Conservation (phyloP, 2,113 vertebrate genomes). For the Eptatretus burgeri region DNA sequence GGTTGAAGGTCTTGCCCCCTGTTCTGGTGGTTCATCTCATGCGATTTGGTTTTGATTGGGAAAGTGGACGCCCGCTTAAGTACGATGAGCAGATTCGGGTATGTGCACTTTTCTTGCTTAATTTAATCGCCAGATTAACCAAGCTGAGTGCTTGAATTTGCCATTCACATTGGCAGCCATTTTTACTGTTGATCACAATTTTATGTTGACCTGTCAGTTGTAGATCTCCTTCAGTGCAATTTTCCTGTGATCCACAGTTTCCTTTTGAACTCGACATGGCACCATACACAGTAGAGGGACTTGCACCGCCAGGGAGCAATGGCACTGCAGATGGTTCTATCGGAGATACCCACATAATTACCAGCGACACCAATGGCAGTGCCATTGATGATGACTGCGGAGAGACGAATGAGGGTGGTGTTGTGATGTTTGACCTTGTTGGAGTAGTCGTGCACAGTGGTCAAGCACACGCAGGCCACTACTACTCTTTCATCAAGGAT, state of each 20-base stretch:
- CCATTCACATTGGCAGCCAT: no score
- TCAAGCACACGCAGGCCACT: conserved; percentile 82
- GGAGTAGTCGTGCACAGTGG: conserved; percentile 92
- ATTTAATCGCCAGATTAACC: no score
- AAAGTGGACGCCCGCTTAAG: conserved; percentile 89
- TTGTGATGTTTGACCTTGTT: conserved; percentile 43
- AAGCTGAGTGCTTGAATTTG: no score
- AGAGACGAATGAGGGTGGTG: background rate
- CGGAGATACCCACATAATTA: background rate
- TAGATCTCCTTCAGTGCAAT: no score
- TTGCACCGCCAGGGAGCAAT: conserved; percentile 53
- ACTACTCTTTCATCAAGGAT: conserved; percentile 97
- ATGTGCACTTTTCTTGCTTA: conserved; percentile 12
- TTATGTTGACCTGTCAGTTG: no score
- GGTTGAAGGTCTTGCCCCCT: conserved; percentile 72
- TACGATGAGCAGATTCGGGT: conserved; percentile 95
- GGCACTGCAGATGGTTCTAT: background rate
- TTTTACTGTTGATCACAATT: no score
- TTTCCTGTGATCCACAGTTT: conserved; percentile 26
- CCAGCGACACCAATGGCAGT: background rate
- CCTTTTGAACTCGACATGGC: conserved; percentile 98
- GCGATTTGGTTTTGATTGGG: conserved; percentile 98
- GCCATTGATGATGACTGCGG: background rate
- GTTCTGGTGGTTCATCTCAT: conserved; percentile 88
- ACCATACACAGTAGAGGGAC: conserved; percentile 82